phyloP scores from a whole-genome alignment of 2,113 vertebrate species.

The Cyanoliseus patagonus region DNA sequence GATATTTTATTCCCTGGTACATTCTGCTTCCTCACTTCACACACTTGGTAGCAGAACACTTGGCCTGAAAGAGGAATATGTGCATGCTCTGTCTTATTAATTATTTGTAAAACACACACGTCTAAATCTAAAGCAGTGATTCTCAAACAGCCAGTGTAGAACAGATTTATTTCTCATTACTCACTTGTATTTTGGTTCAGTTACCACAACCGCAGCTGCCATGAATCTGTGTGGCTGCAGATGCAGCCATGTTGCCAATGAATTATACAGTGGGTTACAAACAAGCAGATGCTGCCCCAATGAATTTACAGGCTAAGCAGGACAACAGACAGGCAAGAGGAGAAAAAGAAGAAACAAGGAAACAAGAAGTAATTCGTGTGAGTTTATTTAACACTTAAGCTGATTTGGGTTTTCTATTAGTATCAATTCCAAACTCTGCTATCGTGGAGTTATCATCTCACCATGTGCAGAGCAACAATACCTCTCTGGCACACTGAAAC shows the following conservation, averaged over 20 bases:
- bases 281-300: not conserved
- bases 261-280: not conserved
- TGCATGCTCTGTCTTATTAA: not conserved
- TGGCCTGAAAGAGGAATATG: not conserved
- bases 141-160: slow-evolving; percentile 11
- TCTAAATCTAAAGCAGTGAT: slow-evolving; percentile 5
- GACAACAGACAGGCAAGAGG: not conserved
- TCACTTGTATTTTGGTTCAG: slow-evolving; percentile 39
- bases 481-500: not conserved
- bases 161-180: slow-evolving; percentile 45
- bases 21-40: not conserved
- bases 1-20: not conserved
- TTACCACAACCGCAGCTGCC: slow-evolving; percentile 57
- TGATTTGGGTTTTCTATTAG: not conserved
- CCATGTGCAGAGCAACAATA: not conserved
- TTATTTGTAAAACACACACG: slow-evolving; percentile 17
- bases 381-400: not conserved
- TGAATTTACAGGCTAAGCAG: not conserved
- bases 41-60: not conserved
- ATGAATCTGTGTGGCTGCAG: slow-evolving; percentile 24
- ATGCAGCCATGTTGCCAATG: not conserved
- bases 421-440: not conserved
- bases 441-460: not conserved
- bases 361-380: not conserved
- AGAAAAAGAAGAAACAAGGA: not conserved